Percentiles rank a stretch among this genome's conserved stretches.
phyloP scores from a whole-genome alignment of 2,113 vertebrate genomes.

The Cebidichthys violaceus region DNA sequence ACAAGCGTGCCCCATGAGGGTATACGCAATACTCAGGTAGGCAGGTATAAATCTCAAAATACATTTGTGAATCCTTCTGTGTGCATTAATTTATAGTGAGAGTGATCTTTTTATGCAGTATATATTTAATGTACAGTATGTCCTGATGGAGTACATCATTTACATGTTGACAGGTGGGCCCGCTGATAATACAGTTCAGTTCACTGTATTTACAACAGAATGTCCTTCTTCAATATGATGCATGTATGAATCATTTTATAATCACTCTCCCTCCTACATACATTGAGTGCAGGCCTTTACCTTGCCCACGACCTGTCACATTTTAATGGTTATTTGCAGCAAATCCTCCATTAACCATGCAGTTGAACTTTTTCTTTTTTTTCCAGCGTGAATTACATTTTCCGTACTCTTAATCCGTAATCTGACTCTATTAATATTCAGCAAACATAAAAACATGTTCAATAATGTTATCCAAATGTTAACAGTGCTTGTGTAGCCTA shows the following conservation, averaged over 20 bases:
- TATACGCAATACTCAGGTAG: too few species aligned
- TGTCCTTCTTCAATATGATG: slow-evolving; percentile 10
- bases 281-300: neutral
- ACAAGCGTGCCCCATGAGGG: too few species aligned
- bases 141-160: neutral
- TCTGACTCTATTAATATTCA: slow-evolving; percentile 18
- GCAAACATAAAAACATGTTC: neutral
- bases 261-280: neutral
- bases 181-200: neutral
- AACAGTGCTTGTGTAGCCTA: neutral
- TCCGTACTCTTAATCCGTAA: slow-evolving; percentile 24
- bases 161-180: neutral
- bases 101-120: neutral
- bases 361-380: too few species aligned
- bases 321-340: slow-evolving; percentile 46
- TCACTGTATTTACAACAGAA: neutral
- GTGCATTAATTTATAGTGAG: too few species aligned
- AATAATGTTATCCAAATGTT: neutral
- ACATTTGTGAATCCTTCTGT: too few species aligned
- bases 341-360: slow-evolving; percentile 55
- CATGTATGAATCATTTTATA: neutral
- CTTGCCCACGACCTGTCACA: slow-evolving; percentile 19
- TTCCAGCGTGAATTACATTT: neutral
- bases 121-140: neutral
- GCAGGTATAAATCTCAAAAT: too few species aligned